phyloP scores from a whole-genome alignment of 2,797 vertebrate species.

The Liparis tanakae region DNA sequence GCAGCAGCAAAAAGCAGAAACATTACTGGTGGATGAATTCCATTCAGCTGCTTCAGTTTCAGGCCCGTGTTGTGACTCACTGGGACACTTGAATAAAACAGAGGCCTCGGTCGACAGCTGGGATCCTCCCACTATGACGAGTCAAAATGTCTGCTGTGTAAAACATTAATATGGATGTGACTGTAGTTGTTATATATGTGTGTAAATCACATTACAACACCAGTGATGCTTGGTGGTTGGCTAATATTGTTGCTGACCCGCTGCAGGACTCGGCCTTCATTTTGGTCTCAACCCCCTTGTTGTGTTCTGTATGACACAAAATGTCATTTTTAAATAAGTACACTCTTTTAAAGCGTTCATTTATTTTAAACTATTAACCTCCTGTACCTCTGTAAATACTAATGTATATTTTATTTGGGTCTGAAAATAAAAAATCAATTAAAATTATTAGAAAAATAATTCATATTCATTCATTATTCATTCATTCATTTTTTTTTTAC shows the following conservation, averaged over 20 bases:
- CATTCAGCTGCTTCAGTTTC: background rate
- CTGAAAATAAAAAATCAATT: no score
- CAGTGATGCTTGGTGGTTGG: background rate
- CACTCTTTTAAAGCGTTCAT: background rate
- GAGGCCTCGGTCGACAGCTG: background rate
- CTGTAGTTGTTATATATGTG: background rate
- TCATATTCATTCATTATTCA: no score
- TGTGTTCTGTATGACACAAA: background rate
- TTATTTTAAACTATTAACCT: background rate
- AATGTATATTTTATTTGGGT: no score
- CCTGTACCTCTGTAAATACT: no score
- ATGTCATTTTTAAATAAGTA: background rate
- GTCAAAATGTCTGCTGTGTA: background rate
- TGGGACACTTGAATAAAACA: background rate
- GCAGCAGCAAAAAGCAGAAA: background rate
- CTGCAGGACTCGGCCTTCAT: background rate
- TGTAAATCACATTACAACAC: background rate
- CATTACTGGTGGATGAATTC: background rate
- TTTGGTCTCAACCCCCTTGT: background rate
- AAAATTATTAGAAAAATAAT: no score
- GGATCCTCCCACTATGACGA: background rate
- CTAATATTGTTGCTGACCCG: background rate
- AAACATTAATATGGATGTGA: background rate
- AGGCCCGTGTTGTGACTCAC: background rate
- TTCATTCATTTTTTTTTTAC: no score